phyloP scores from a whole-genome alignment of 2,888 invertebrate species.

The Pemphredon lugubris region DNA sequence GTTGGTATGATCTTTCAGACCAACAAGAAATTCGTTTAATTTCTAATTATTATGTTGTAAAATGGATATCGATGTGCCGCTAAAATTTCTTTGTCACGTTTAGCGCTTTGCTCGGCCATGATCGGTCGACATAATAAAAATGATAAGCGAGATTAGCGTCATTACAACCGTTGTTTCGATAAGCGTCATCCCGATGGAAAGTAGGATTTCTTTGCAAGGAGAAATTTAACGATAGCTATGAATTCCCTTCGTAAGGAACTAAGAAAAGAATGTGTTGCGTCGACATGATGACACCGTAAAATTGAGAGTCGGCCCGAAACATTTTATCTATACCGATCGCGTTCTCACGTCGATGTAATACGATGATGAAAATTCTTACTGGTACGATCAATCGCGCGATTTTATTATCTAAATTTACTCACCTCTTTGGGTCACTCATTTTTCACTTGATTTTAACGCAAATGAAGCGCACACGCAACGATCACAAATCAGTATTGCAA shows the following conservation, averaged over 20 bases:
- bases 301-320: conserved; percentile 75
- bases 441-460: conserved; percentile 57
- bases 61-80: conserved; percentile 9
- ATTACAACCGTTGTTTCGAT: neutral
- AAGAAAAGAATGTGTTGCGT: conserved; percentile 68
- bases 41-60: neutral
- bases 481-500: conserved; percentile 46
- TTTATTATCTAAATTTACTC: conserved; percentile 50
- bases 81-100: conserved; percentile 68
- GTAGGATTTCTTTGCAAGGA: neutral
- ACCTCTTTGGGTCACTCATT: conserved; percentile 79
- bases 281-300: conserved; percentile 82
- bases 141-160: conserved; percentile 47
- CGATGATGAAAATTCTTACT: no score
- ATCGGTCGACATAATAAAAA: conserved; percentile 52
- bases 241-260: conserved; percentile 18
- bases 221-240: conserved; percentile 1
- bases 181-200: neutral
- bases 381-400: no score
- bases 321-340: conserved; percentile 41
- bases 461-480: conserved; percentile 61
- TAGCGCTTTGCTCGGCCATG: conserved; percentile 58
- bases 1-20: neutral
- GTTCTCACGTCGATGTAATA: conserved; percentile 8
- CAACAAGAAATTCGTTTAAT: neutral